Conservation (phyloP, 2,888 invertebrate genomes). For the Cephus runcator region DNA sequence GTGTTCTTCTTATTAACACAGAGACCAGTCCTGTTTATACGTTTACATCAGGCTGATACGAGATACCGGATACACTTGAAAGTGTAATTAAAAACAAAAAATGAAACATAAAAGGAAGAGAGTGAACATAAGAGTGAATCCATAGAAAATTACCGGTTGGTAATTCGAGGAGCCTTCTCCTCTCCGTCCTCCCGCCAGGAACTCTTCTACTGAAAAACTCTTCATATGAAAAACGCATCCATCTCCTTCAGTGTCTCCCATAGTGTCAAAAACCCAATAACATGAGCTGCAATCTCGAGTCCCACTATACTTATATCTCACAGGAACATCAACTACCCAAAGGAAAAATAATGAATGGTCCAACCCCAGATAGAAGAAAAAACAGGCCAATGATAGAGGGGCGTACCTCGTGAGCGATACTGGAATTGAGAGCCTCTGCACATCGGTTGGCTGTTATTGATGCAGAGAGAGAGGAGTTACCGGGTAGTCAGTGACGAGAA, state of each 20-base stretch:
- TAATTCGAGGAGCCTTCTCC: not conserved
- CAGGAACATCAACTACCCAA: not conserved
- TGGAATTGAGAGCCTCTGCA: conserved; percentile 42
- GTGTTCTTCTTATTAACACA: not conserved
- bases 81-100: not conserved
- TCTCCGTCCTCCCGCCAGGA: not conserved
- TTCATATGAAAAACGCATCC: not conserved
- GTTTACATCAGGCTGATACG: not conserved
- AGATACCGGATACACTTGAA: not conserved
- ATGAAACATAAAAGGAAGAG: not conserved
- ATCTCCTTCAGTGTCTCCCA: not conserved
- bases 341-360: not conserved
- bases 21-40: not conserved
- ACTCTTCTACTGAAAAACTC: not conserved
- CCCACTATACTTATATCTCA: not conserved
- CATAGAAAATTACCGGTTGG: not conserved
- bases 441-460: conserved; percentile 43
- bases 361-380: not conserved
- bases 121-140: not conserved
- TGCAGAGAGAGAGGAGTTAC: conserved; percentile 28
- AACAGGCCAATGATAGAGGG: not conserved
- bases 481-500: not conserved
- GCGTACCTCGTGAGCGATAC: not conserved
- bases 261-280: not conserved
- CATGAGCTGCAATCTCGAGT: not conserved